Evolutionary conservation across 2,113 vertebrate genomes (phyloP).

Genomic region (Scytalopus superciliaris): DNA sequence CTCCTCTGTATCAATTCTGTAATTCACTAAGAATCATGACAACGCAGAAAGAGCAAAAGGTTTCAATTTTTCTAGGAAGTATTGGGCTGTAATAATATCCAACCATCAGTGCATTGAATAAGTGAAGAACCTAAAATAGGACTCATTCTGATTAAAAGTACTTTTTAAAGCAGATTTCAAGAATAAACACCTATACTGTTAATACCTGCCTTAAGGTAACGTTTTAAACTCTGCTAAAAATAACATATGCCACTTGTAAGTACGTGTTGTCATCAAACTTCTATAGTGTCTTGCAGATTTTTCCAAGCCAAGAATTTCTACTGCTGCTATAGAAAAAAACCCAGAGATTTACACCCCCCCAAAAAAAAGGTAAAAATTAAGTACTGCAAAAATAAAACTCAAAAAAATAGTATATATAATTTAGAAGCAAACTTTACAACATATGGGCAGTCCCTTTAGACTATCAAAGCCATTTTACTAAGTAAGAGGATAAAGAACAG

Average conservation of each 20-base stretch:
- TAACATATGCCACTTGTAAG: not conserved
- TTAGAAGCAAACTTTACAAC: not conserved
- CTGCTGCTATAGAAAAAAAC: not conserved
- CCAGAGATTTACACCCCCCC: not conserved
- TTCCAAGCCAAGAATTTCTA: not conserved
- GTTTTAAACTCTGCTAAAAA: not conserved
- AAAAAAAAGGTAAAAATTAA: not conserved
- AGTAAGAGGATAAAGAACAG: not conserved
- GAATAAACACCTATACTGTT: not conserved
- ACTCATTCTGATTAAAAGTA: not conserved
- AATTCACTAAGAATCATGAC: not conserved
- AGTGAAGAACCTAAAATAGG: not conserved
- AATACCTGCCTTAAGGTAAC: not conserved
- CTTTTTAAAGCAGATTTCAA: not conserved
- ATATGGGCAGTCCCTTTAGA: not conserved
- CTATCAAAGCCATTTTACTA: not conserved
- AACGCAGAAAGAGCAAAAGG: not conserved
- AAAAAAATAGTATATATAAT: not conserved
- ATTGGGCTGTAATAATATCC: not conserved
- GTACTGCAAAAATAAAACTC: not conserved
- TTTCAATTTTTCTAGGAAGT: not conserved
- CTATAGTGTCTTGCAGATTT: not conserved
- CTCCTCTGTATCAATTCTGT: not conserved
- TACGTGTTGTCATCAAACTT: not conserved
- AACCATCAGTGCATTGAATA: not conserved